phyloP scores from a whole-genome alignment of 2,888 invertebrate species.

The Anodontia alba region DNA sequence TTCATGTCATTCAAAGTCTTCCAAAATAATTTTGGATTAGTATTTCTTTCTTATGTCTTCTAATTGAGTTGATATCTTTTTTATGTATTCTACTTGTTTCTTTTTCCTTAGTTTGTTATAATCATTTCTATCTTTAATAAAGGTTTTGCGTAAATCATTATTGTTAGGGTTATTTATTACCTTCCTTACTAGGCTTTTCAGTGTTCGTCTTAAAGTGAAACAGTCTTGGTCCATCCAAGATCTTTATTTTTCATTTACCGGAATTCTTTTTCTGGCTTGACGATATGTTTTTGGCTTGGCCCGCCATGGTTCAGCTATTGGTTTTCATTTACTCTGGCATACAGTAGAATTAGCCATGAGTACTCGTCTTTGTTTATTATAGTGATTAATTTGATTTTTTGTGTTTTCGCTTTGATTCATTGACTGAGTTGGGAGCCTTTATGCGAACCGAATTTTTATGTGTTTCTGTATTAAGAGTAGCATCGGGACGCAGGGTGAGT shows the following conservation, averaged over 20 bases:
- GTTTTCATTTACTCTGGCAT: no score
- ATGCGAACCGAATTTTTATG: no score
- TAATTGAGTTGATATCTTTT: not conserved
- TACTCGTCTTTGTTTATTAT: no score
- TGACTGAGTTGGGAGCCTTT: no score
- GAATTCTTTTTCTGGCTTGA: not conserved
- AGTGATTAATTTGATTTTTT: no score
- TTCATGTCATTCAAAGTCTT: constrained; percentile 14
- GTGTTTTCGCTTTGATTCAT: no score
- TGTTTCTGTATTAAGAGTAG: no score
- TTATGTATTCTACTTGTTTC: constrained; percentile 2
- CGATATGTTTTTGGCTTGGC: no score
- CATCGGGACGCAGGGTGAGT: no score
- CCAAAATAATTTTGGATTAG: constrained; percentile 21
- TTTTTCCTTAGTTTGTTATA: constrained; percentile 21
- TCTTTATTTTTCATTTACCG: not conserved
- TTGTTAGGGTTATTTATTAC: constrained; percentile 10
- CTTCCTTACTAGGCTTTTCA: not conserved
- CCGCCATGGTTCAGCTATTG: no score
- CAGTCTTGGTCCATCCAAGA: constrained; percentile 6
- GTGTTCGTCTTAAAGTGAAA: not conserved
- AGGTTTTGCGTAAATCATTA: constrained; percentile 5
- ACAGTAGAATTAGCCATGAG: no score
- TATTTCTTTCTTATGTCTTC: not conserved
- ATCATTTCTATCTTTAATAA: constrained; percentile 6